Percentiles rank a stretch among this genome's conserved stretches.
These are phyloP conservation scores for Holothuria leucospilota DNA, from an alignment of 53 echinoderm and acorn worm genomes.

Conservation along the genomic window DNA sequence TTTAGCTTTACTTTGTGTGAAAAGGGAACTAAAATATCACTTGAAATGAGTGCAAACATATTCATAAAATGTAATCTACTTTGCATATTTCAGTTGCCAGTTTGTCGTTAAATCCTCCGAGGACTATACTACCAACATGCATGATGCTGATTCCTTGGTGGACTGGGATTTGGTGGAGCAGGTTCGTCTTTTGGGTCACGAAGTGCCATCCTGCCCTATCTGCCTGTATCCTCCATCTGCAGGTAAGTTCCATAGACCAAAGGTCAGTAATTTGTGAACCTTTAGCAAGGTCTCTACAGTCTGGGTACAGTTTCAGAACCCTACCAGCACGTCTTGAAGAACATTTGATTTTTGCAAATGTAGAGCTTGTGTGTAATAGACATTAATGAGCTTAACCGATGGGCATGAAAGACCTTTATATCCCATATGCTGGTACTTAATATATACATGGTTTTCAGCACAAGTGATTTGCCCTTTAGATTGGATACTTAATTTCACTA, in stretches of 20 bases:
- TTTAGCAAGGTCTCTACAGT: too few species aligned
- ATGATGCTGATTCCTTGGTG: constrained; percentile 81
- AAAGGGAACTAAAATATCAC: not conserved
- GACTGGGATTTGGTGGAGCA: constrained; percentile 98
- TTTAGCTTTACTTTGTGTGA: not conserved
- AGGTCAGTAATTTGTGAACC: too few species aligned
- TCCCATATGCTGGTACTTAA: too few species aligned
- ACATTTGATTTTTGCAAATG: too few species aligned
- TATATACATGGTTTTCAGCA: too few species aligned
- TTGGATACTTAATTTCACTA: too few species aligned
- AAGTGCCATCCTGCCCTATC: constrained; percentile 93
- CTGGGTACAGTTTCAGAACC: too few species aligned
- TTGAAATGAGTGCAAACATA: not conserved
- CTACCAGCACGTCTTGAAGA: too few species aligned
- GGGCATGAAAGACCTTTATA: too few species aligned
- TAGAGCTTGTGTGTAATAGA: too few species aligned
- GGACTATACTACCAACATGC: constrained; percentile 78
- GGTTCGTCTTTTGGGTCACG: constrained; percentile 88
- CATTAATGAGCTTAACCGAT: too few species aligned
- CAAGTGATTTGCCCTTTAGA: too few species aligned
- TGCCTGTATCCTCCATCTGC: constrained; percentile 94
- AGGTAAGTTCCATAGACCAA: constrained; percentile 49
- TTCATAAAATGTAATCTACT: not conserved
- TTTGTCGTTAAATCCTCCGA: constrained; percentile 87
- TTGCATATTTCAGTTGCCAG: constrained; percentile 75